Evolutionary conservation across 2,888 invertebrate species (phyloP), one percentile per base, ranked within the genome.

Genomic region (Leptura quadrifasciata): DNA sequence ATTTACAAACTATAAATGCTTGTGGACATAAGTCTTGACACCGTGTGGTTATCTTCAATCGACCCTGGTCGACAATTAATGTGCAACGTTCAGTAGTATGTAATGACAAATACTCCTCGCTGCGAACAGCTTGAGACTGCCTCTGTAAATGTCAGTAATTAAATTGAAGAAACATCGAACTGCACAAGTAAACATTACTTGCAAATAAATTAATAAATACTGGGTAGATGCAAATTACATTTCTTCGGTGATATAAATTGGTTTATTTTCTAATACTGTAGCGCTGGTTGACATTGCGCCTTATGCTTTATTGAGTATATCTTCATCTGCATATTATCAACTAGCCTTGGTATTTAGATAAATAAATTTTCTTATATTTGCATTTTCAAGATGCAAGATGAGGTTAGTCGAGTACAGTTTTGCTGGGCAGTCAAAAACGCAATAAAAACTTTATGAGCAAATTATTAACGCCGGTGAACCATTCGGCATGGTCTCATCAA

Each of bases 111-210:
- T 69, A 69, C 21, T 35, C 18, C 68, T 18, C 54, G 47, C 58
- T 39, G 55, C n/a, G 58, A 39, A 31, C 58, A 69, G 58, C 55
- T 69, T 69, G 47, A 69, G 10, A 15, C 58, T 69, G 52, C 55
- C 68, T 55, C 68, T 68, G 68, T 68, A 68, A 68, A 31, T 24
- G 65, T 58, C 39, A 18, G 69, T 9, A 69, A 58, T 69, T 69
- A 69, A 69, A 69, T 58, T 39, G 58, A 69, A 24, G 57, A 57
- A 68, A 68, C 68, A 68, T 55, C 20, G 18, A 68, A 55, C 31
- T 58, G 69, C n/a, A 10, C 69, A 47, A 39, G 69, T 69, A 69
- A 6, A 39, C 58, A 35, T 69, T 69, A 57, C 57, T 58, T 35
- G 69, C 9, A 69, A 18, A 65, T 65, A 65, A 52, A 65, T 63